Conservation (phyloP, 2,113 vertebrate genomes). For the Pipra filicauda region DNA sequence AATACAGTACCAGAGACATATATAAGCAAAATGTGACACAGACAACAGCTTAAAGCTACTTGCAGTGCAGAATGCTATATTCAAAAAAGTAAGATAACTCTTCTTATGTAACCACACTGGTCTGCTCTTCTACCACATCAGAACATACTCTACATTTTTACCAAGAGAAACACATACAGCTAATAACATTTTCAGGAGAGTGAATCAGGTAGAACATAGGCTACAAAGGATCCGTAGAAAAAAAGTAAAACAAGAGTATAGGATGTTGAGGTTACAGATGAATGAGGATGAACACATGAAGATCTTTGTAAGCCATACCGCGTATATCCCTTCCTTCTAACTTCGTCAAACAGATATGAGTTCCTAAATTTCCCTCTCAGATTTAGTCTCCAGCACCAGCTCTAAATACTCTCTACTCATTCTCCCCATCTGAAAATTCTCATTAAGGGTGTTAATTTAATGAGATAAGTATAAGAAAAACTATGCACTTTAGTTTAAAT, state of each 20-base stretch:
- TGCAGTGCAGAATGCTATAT: neutral
- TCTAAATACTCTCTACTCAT: neutral
- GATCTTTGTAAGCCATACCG: neutral
- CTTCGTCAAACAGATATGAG: neutral
- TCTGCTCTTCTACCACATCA: neutral
- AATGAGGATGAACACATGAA: neutral
- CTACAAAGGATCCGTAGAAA: neutral
- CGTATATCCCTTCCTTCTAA: neutral
- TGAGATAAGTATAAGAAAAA: neutral
- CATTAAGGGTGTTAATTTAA: neutral
- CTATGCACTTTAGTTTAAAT: neutral
- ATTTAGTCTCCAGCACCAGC: neutral
- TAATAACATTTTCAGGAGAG: neutral
- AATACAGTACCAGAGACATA: neutral
- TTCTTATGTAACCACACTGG: neutral
- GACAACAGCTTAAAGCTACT: neutral
- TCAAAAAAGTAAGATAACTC: neutral
- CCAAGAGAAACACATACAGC: neutral
- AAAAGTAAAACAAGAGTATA: neutral
- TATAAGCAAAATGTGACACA: neutral
- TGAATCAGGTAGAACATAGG: neutral
- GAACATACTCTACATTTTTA: neutral
- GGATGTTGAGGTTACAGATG: neutral
- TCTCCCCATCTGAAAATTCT: neutral
- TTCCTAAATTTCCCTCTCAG: neutral